These are phyloP conservation scores for Saturnia pavonia DNA, from an alignment of 2,888 invertebrate genomes.

Conservation along the genomic window DNA sequence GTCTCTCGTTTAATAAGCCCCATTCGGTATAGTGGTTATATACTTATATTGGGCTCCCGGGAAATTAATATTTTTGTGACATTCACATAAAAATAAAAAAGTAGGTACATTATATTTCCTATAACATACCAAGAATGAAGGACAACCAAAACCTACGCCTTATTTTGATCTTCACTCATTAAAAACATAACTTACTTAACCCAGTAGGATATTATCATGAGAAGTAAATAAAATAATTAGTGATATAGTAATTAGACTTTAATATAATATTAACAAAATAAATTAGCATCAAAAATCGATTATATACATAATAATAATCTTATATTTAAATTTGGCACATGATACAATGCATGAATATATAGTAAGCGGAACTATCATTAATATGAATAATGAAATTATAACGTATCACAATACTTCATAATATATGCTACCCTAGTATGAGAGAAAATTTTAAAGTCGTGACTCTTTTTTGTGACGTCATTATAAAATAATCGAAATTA, in stretches of 20 bases:
- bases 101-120: too few species aligned
- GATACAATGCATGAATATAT: neutral
- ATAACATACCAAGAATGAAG: too few species aligned
- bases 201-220: too few species aligned
- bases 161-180: too few species aligned
- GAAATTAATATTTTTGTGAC: too few species aligned
- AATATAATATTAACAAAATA: neutral
- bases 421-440: neutral
- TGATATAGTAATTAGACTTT: neutral
- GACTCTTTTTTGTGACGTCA: neutral
- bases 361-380: neutral
- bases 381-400: neutral
- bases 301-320: neutral
- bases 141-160: too few species aligned
- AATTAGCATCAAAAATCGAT: neutral
- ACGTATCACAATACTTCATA: neutral
- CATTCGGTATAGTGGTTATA: too few species aligned
- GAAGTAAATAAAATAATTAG: neutral
- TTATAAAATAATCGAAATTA: neutral
- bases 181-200: too few species aligned
- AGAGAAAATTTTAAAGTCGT: neutral
- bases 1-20: too few species aligned
- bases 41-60: too few species aligned
- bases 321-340: conserved; percentile 2
- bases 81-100: too few species aligned